These are phyloP conservation scores for Picathartes gymnocephalus DNA, from an alignment of 2,113 vertebrate species.

Conservation along the genomic window DNA sequence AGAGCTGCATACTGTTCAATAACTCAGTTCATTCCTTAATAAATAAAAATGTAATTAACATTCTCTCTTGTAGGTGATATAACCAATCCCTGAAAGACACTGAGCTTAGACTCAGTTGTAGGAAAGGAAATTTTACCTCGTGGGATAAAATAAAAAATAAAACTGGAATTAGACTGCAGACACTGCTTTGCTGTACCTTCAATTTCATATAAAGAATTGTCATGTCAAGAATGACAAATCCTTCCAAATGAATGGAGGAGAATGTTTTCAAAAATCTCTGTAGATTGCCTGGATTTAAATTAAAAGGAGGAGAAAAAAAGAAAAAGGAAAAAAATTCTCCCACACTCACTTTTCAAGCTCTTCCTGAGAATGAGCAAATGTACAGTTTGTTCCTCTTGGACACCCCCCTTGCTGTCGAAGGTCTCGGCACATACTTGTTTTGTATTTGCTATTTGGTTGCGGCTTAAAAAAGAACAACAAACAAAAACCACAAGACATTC, in stretches of 20 bases:
- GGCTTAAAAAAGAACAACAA: constrained; percentile 72
- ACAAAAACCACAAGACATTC: background rate
- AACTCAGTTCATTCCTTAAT: background rate
- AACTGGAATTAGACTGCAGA: background rate
- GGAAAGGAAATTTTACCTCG: background rate
- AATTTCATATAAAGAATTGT: background rate
- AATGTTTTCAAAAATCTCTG: background rate
- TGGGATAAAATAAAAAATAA: background rate
- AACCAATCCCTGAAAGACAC: background rate
- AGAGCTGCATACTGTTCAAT: background rate
- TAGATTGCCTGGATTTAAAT: background rate
- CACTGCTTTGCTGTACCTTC: background rate
- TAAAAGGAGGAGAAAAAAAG: background rate
- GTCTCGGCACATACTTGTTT: constrained; percentile 98
- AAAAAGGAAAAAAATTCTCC: background rate
- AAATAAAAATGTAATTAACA: background rate
- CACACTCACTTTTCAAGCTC: constrained; percentile 93
- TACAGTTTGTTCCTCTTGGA: constrained; percentile 92
- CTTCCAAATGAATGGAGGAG: background rate
- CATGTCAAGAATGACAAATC: background rate
- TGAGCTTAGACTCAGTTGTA: background rate
- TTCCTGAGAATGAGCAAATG: constrained; percentile 96
- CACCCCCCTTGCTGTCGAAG: constrained; percentile 93
- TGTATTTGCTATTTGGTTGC: constrained; percentile 96
- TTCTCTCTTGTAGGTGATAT: background rate